Base-by-base conservation (phyloP, 2,797 vertebrate genomes). In the Eospalax fontanierii region DNA sequence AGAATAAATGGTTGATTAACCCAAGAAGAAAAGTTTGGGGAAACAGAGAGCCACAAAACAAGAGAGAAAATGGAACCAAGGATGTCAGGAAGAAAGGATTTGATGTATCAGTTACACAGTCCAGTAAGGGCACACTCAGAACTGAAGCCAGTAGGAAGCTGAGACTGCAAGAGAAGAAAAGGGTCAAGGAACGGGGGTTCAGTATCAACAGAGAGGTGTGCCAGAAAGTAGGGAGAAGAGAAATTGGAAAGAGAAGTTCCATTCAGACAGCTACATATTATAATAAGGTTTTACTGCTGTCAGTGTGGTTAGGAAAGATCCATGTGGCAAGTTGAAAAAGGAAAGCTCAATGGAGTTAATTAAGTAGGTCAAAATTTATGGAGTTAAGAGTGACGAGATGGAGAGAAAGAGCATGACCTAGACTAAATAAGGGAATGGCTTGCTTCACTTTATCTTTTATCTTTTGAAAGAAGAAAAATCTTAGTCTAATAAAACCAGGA, bases 1-100 rank as follows among this genome's bases (percentile, higher is more conserved):
- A 35, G 43, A 73, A 65, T 35, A 70, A 85, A 91, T 19, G 50
- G 33, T 2, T 93, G 35, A 85, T 57, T 90, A 74, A 85, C 50
- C 24, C 24, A 91, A 38, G 28, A 90, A 70, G 19, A 57, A 24
- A 83, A 66, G 57, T 30, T 22, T 87, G 30, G 6, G 22, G 86
- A 57, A 15, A 76, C 6, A n/a, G 33, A 82, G 22, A 33, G 18
- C 6, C 78, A 63, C 28, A 91, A 91, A 78, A n/a, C 33, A 50
- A 94, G 46, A 74, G 65, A 75, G 35, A 84, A 50, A 94, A 84
- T 43, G 35, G 59, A 91, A 59, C 26, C 22, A 28, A 57, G 66
- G n/a, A 38, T 24, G 35, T 33, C 46, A 85, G n/a, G 6, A 71
- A 50, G 83, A 79, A 87, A 61, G 43, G 6, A 83, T 63, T 0